phyloP scores from a whole-genome alignment of 2,113 vertebrate genomes.

The Eurystomus gularis region DNA sequence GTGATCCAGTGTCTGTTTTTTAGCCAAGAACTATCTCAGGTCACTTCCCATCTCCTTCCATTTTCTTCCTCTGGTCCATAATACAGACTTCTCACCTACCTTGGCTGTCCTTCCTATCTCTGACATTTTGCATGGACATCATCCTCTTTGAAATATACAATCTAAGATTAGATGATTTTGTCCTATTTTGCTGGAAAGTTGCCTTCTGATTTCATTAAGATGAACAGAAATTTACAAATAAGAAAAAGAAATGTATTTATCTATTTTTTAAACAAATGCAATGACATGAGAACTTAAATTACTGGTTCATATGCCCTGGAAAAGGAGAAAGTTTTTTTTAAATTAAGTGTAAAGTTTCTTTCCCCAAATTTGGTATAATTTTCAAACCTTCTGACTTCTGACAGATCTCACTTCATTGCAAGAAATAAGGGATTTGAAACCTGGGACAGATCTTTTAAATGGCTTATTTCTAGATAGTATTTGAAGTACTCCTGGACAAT shows the following conservation, averaged over 20 bases:
- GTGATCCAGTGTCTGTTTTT: neutral
- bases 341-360: neutral
- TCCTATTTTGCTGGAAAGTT: neutral
- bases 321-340: neutral
- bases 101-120: neutral
- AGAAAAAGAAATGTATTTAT: no score
- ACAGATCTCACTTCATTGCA: neutral
- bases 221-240: neutral
- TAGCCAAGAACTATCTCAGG: neutral
- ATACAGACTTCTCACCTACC: neutral
- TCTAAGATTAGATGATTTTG: neutral
- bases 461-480: neutral
- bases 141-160: neutral
- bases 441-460: neutral
- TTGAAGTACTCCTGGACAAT: neutral
- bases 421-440: neutral
- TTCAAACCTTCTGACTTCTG: neutral
- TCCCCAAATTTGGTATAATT: neutral
- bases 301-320: neutral
- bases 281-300: neutral
- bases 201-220: neutral
- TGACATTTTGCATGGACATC: neutral
- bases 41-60: neutral
- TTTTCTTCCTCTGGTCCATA: neutral
- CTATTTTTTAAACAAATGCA: neutral